phyloP scores from a whole-genome alignment of 2,797 vertebrate genomes.

The Delichon dasypus region DNA sequence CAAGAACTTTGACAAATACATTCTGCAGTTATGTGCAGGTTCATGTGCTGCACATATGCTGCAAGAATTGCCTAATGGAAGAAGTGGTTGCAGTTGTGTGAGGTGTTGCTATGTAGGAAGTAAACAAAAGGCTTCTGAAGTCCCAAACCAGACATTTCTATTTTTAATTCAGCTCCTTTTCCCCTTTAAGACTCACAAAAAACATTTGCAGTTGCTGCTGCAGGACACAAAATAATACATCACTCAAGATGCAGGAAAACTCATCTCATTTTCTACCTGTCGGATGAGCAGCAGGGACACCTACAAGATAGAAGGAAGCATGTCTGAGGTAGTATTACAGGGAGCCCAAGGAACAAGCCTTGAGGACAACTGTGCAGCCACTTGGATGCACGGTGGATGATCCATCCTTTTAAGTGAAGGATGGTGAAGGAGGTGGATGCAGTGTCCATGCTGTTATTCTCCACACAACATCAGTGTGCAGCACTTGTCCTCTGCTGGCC shows the following conservation, averaged over 20 bases:
- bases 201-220: neutral
- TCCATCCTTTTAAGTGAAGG: too few species aligned
- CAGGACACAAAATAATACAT: neutral
- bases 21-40: neutral
- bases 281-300: neutral
- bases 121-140: neutral
- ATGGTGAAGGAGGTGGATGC: neutral
- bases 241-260: neutral
- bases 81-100: neutral
- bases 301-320: neutral
- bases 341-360: neutral
- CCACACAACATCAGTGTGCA: neutral
- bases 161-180: neutral
- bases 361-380: neutral
- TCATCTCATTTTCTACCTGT: neutral
- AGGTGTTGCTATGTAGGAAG: neutral
- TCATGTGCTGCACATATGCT: neutral
- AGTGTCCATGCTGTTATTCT: rapidly evolving
- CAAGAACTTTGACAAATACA: neutral
- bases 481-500: neutral
- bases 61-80: neutral
- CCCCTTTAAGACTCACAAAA: neutral
- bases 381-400: neutral
- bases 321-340: rapidly evolving
- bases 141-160: neutral